Conservation (phyloP, 2,888 invertebrate genomes). For the Eueremaeus valkanovi region DNA sequence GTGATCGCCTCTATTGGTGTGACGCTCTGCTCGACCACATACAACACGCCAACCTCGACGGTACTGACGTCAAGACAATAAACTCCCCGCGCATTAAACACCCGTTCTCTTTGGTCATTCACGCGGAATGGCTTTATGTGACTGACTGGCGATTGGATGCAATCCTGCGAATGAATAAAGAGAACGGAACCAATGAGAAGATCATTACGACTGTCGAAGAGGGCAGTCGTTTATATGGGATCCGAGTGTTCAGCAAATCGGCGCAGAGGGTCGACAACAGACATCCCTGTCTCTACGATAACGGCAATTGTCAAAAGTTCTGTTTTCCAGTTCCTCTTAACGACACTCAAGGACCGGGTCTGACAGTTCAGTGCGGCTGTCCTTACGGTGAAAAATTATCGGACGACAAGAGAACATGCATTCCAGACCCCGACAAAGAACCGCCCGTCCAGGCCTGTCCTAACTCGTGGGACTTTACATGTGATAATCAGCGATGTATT, state of each 20-base stretch:
- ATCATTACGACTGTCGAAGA: slow-evolving; percentile 82
- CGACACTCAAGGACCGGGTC: slow-evolving; percentile 48
- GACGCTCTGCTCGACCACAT: slow-evolving; percentile 94
- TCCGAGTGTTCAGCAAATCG: slow-evolving; percentile 61
- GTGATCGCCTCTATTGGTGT: slow-evolving; percentile 91
- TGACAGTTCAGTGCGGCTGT: slow-evolving; percentile 76
- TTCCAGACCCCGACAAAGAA: slow-evolving; percentile 75
- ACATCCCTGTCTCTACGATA: slow-evolving; percentile 78
- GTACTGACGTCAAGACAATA: slow-evolving; percentile 82
- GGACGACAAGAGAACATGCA: slow-evolving; percentile 64
- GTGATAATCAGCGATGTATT: slow-evolving; percentile 84
- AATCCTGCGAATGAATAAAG: slow-evolving; percentile 81
- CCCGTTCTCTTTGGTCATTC: slow-evolving; percentile 87
- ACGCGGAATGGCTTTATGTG: slow-evolving; percentile 84
- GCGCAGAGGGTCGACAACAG: slow-evolving; percentile 51
- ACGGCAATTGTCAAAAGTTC: slow-evolving; percentile 88
- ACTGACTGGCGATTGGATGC: slow-evolving; percentile 96
- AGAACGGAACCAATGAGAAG: slow-evolving; percentile 79
- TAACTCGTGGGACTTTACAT: slow-evolving; percentile 88
- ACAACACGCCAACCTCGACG: slow-evolving; percentile 86
- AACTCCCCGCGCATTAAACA: slow-evolving; percentile 78
- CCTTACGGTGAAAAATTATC: slow-evolving; percentile 82
- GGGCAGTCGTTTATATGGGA: slow-evolving; percentile 83
- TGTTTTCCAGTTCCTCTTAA: slow-evolving; percentile 76
- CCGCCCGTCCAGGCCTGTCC: slow-evolving; percentile 84